Percentiles rank a stretch among this genome's conserved stretches.
Evolutionary conservation across 2,797 vertebrate species (phyloP).

Genomic region (Sandelia bainsii): DNA sequence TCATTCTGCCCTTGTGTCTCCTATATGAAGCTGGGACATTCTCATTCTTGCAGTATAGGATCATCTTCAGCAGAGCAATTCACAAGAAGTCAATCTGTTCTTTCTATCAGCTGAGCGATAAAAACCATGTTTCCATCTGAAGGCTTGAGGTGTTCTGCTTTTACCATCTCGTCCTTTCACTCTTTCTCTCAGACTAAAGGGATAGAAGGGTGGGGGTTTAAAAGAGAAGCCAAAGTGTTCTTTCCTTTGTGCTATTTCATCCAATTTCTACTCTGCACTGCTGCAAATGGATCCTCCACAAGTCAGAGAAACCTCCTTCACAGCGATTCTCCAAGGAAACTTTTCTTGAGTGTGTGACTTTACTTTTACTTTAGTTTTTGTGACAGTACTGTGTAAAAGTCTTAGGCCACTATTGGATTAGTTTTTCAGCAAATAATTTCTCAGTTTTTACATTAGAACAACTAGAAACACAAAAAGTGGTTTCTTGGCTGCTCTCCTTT

Average conservation of each 20-base stretch:
- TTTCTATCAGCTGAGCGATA: conserved; percentile 40
- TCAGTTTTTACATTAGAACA: no score
- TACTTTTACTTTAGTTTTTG: no score
- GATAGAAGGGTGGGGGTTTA: background rate
- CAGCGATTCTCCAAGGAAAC: conserved; percentile 50
- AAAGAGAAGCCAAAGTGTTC: conserved; percentile 45
- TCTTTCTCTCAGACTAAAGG: conserved; percentile 36
- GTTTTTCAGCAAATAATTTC: no score
- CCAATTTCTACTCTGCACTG: conserved; percentile 46
- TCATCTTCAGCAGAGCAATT: conserved; percentile 54
- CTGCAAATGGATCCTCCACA: conserved; percentile 64
- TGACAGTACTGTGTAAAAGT: no score
- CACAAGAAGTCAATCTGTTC: conserved; percentile 33
- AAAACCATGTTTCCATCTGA: conserved; percentile 37
- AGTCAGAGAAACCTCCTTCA: conserved; percentile 54
- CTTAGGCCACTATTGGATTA: no score
- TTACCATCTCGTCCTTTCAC: conserved; percentile 45
- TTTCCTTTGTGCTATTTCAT: conserved; percentile 64
- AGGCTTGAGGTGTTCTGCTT: conserved; percentile 46
- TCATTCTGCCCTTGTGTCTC: conserved; percentile 28
- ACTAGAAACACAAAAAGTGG: no score
- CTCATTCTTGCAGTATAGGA: conserved; percentile 25
- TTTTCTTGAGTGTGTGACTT: conserved; percentile 10
- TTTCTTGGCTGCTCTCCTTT: no score
- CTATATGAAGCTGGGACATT: conserved; percentile 6